Evolutionary conservation across 2,797 vertebrate genomes (phyloP).

Genomic region (Buphagus erythrorhynchus): DNA sequence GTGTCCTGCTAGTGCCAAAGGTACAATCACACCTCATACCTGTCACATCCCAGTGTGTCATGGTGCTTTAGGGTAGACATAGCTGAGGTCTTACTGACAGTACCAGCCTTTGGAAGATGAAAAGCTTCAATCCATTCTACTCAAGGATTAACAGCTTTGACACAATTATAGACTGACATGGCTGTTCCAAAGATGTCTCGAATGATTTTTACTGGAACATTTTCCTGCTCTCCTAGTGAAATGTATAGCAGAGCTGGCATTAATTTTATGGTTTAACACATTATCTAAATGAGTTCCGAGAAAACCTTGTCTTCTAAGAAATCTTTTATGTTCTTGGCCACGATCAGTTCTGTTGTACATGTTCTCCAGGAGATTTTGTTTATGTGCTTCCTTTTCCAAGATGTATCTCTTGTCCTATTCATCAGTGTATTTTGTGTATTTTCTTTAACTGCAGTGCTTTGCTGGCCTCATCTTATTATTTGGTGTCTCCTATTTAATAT

Average conservation of each 20-base stretch:
- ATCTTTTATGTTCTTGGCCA: not conserved
- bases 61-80: rapidly evolving
- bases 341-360: not conserved
- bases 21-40: not conserved
- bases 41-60: not conserved
- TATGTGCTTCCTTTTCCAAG: not conserved
- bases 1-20: not conserved
- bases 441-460: not conserved
- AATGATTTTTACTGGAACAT: not conserved
- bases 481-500: not conserved
- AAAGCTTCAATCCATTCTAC: not conserved
- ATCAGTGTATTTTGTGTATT: not conserved
- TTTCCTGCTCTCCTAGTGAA: not conserved
- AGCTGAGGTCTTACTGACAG: not conserved
- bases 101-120: not conserved
- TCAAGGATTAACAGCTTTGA: not conserved
- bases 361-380: not conserved
- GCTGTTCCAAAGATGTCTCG: not conserved
- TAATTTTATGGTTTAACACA: not conserved
- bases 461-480: not conserved
- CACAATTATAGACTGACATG: not conserved
- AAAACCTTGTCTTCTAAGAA: not conserved
- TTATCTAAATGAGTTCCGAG: not conserved
- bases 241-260: not conserved
- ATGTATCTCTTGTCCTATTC: not conserved